Evolutionary conservation across 1,140 invertebrate species (phyloP).

Genomic region (Tyrophagus putrescentiae): DNA sequence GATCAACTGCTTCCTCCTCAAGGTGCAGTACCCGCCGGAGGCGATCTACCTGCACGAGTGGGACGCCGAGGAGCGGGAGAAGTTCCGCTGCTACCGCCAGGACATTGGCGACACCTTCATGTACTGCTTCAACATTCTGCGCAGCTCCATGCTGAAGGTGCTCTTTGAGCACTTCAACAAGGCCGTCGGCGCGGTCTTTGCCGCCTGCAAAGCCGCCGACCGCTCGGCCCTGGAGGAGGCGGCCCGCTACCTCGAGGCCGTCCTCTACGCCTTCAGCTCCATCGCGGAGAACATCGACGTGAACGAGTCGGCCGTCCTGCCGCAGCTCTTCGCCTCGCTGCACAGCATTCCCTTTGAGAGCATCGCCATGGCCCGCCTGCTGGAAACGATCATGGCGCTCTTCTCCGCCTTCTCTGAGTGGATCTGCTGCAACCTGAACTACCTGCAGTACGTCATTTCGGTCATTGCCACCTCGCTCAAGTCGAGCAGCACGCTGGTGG

Average conservation of each 20-base stretch:
- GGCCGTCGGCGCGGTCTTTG: slow-evolving; percentile 15
- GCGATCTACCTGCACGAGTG: slow-evolving; percentile 35
- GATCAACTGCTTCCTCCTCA: slow-evolving; percentile 46
- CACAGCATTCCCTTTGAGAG: slow-evolving; percentile 45
- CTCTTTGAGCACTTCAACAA: slow-evolving; percentile 26
- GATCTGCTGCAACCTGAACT: slow-evolving; percentile 50
- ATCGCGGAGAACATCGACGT: slow-evolving; percentile 55
- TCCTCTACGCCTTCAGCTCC: slow-evolving; percentile 62
- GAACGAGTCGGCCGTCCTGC: slow-evolving; percentile 45
- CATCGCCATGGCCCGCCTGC: slow-evolving; percentile 29
- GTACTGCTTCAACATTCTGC: slow-evolving; percentile 64
- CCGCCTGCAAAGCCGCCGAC: not conserved
- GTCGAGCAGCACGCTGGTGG: slow-evolving; percentile 42
- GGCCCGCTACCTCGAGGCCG: slow-evolving; percentile 51
- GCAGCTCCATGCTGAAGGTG: slow-evolving; percentile 45
- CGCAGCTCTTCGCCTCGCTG: slow-evolving; percentile 48
- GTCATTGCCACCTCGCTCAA: slow-evolving; percentile 53
- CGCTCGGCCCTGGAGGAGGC: not conserved
- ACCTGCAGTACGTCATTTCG: slow-evolving; percentile 41
- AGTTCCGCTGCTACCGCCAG: slow-evolving; percentile 73
- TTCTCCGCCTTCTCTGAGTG: slow-evolving; percentile 61
- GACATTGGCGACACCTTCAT: slow-evolving; percentile 75
- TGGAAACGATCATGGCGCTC: slow-evolving; percentile 17
- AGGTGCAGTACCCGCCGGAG: slow-evolving; percentile 45
- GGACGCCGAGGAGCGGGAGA: slow-evolving; percentile 59